Percentiles rank a stretch among this genome's conserved stretches.
phyloP scores from a whole-genome alignment of 2,888 invertebrate species.

The Coleophora flavipennella region DNA sequence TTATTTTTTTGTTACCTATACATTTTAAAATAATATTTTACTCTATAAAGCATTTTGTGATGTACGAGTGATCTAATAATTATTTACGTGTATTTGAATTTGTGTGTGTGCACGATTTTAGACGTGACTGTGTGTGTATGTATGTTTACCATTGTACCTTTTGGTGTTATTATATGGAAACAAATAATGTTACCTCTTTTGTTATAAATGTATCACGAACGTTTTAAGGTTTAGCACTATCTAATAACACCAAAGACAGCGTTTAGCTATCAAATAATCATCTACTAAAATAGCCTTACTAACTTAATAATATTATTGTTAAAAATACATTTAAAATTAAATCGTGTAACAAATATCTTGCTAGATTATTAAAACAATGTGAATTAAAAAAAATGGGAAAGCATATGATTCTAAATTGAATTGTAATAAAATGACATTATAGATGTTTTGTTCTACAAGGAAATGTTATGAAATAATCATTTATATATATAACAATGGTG shows the following conservation, averaged over 20 bases:
- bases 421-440: conserved; percentile 65
- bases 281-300: conserved; percentile 70
- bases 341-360: conserved; percentile 48
- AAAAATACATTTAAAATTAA: conserved; percentile 40
- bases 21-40: background rate
- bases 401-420: conserved; percentile 71
- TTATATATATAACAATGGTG: background rate
- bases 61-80: conserved; percentile 33
- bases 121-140: conserved; percentile 19
- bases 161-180: conserved; percentile 36
- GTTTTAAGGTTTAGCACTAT: background rate
- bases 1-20: conserved; percentile 21
- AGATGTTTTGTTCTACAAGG: conserved; percentile 42
- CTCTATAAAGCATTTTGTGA: conserved; percentile 25
- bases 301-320: conserved; percentile 55
- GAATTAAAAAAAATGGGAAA: conserved; percentile 59
- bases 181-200: conserved; percentile 1
- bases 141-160: conserved; percentile 22
- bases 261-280: conserved; percentile 35
- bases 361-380: conserved; percentile 56
- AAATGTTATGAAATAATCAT: conserved; percentile 12
- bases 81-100: conserved; percentile 5
- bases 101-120: conserved; percentile 5
- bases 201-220: background rate
- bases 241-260: conserved; percentile 40